Evolutionary conservation across 2,888 invertebrate species (phyloP).

Genomic region (Tricholauxania praeusta): DNA sequence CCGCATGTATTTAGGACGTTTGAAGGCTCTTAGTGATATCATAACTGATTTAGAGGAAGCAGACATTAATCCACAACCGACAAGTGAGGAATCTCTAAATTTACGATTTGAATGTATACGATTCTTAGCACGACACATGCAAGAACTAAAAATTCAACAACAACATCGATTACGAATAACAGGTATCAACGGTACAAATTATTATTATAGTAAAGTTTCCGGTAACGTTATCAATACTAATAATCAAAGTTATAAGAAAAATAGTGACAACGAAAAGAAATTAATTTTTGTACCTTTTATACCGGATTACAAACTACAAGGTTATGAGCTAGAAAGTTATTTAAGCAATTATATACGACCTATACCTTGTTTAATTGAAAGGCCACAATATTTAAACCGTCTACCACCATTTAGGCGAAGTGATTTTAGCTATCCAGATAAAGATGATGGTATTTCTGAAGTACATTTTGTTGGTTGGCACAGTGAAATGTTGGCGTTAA

Average conservation of each 20-base stretch:
- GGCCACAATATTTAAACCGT: conserved; percentile 64
- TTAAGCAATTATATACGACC: conserved; percentile 59
- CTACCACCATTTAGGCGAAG: conserved; percentile 62
- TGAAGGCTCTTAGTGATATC: conserved; percentile 64
- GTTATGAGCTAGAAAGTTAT: conserved; percentile 55
- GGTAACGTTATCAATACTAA: background rate
- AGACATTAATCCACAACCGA: conserved; percentile 57
- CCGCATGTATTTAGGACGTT: conserved; percentile 72
- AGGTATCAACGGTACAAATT: conserved; percentile 19
- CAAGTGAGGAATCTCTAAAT: conserved; percentile 58
- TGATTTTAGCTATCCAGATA: conserved; percentile 62
- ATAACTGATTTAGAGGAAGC: conserved; percentile 60
- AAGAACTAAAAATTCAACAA: conserved; percentile 47
- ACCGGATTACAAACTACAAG: conserved; percentile 60
- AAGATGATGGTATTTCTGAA: conserved; percentile 61
- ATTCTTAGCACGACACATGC: conserved; percentile 56
- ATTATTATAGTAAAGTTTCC: conserved; percentile 26
- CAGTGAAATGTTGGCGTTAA: conserved; percentile 60
- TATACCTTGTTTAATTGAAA: conserved; percentile 62
- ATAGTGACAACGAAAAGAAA: conserved; percentile 38
- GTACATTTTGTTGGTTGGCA: conserved; percentile 63
- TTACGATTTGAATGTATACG: conserved; percentile 63
- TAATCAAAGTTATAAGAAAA: background rate
- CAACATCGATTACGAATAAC: conserved; percentile 39
- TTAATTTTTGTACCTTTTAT: conserved; percentile 59